A percentile compares a stretch with the other conserved stretches of the same genome.
Conservation (phyloP, 2,888 invertebrate species). For the Cremastinae sp. region DNA sequence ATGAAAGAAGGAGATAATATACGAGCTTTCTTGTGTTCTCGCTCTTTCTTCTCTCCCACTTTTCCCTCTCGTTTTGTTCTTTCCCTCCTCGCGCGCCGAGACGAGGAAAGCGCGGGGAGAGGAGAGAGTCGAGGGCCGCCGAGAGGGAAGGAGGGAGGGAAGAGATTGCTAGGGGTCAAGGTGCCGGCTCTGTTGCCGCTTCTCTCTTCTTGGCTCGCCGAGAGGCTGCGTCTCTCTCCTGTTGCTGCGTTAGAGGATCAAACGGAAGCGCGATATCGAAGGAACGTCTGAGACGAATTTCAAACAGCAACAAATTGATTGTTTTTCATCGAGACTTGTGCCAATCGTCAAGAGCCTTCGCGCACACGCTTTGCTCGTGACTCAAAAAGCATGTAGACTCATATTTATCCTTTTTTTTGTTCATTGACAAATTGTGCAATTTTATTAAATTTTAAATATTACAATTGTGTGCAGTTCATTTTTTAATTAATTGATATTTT, state of each 20-base stretch:
- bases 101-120: constrained; percentile 29
- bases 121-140: constrained; percentile 21
- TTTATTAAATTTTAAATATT: no score
- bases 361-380: no score
- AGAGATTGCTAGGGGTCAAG: constrained; percentile 68
- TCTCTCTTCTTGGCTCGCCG: constrained; percentile 69
- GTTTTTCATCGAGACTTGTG: background rate
- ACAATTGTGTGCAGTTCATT: no score
- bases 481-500: no score
- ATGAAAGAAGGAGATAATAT: constrained; percentile 36
- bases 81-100: background rate
- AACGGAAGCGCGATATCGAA: constrained; percentile 14
- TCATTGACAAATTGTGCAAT: no score
- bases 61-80: constrained; percentile 33
- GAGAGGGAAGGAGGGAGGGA: constrained; percentile 48
- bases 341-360: no score
- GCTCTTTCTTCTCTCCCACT: constrained; percentile 33
- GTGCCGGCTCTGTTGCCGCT: constrained; percentile 71
- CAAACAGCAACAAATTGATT: constrained; percentile 11
- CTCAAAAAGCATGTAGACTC: no score
- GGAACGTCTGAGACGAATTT: constrained; percentile 67
- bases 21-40: constrained; percentile 37
- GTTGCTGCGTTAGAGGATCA: constrained; percentile 39
- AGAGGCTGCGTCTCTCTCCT: constrained; percentile 52
- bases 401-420: no score